These are phyloP conservation scores for Timandra comae DNA, from an alignment of 2,888 invertebrate species.

Conservation along the genomic window DNA sequence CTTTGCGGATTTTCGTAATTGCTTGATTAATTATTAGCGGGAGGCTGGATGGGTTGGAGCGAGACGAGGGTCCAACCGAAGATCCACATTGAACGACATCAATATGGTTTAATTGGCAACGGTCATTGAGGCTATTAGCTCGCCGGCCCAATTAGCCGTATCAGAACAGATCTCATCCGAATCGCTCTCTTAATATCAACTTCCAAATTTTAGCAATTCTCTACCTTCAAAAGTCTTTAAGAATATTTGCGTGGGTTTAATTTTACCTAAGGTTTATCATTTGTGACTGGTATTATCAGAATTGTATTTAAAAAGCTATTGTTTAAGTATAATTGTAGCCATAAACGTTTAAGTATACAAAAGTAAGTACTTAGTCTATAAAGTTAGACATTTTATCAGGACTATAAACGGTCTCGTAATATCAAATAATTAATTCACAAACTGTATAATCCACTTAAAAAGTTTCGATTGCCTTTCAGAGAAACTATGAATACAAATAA, in stretches of 20 bases:
- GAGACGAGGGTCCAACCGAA: constrained; percentile 64
- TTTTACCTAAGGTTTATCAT: too few species aligned
- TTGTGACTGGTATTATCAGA: too few species aligned
- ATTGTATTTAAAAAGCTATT: too few species aligned
- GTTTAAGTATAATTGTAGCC: too few species aligned
- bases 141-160: constrained; percentile 59
- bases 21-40: constrained; percentile 73
- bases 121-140: constrained; percentile 64
- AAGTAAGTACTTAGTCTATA: too few species aligned
- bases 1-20: constrained; percentile 55
- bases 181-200: constrained; percentile 22
- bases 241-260: too few species aligned
- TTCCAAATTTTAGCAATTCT: constrained; percentile 10
- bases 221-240: too few species aligned
- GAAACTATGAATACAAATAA: too few species aligned
- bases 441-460: constrained; percentile 1
- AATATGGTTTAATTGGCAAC: constrained; percentile 69
- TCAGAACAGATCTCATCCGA: constrained; percentile 34
- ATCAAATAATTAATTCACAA: too few species aligned
- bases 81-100: constrained; percentile 63
- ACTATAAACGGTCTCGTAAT: too few species aligned
- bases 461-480: neutral
- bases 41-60: constrained; percentile 60
- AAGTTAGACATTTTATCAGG: too few species aligned
- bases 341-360: too few species aligned